Evolutionary conservation across 2,113 vertebrate species (phyloP).

Genomic region (Rhabdornis inornatus): DNA sequence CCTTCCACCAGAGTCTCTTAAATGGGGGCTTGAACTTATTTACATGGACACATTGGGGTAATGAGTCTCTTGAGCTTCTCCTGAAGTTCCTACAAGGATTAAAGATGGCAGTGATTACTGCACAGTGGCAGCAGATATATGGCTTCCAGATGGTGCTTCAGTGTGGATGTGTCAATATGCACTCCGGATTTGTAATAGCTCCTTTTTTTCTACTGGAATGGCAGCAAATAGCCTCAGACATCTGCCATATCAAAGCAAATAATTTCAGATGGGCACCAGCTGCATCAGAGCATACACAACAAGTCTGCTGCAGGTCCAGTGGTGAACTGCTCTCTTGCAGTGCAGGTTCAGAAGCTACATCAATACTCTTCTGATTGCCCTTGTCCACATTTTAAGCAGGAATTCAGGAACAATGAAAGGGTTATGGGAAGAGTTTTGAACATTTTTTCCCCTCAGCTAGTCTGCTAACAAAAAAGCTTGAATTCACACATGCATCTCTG

Average conservation of each 20-base stretch:
- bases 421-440: background rate
- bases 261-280: background rate
- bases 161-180: background rate
- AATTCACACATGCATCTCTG: background rate
- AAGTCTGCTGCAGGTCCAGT: background rate
- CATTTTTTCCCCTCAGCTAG: background rate
- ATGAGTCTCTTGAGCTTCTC: background rate
- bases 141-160: slow-evolving; percentile 19
- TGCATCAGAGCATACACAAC: background rate
- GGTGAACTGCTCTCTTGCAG: background rate
- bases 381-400: background rate
- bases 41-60: background rate
- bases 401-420: background rate
- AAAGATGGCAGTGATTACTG: background rate
- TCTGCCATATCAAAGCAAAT: slow-evolving; percentile 19
- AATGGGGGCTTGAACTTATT: background rate
- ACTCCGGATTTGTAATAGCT: slow-evolving; percentile 8
- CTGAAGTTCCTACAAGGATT: background rate
- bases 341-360: background rate
- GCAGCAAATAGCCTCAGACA: slow-evolving; percentile 21
- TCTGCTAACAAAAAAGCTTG: background rate
- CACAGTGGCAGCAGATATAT: background rate
- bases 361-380: background rate
- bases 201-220: background rate
- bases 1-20: background rate